These are phyloP conservation scores for Pampus argenteus DNA, from an alignment of 2,797 vertebrate species.

Conservation along the genomic window DNA sequence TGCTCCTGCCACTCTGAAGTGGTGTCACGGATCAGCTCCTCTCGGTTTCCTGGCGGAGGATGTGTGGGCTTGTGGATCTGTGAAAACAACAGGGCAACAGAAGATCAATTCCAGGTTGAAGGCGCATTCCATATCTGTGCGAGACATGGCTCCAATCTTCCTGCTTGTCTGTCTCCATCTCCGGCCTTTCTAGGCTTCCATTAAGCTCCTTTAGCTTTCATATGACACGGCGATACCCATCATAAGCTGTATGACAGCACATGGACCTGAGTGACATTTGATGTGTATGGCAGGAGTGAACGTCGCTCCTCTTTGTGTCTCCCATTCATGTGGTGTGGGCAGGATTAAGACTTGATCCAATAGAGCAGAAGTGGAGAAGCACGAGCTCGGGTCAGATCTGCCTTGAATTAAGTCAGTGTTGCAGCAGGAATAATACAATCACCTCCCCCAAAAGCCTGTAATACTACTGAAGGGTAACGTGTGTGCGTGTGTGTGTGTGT, in stretches of 20 bases:
- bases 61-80: slow-evolving; percentile 63
- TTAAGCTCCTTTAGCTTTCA: slow-evolving; percentile 72
- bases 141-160: slow-evolving; percentile 70
- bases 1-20: slow-evolving; percentile 52
- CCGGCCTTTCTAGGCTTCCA: slow-evolving; percentile 57
- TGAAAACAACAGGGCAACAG: slow-evolving; percentile 62
- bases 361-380: slow-evolving; percentile 65
- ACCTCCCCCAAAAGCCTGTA: slow-evolving; percentile 69
- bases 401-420: slow-evolving; percentile 82
- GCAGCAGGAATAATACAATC: slow-evolving; percentile 80
- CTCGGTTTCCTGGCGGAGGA: slow-evolving; percentile 60
- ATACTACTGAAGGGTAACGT: slow-evolving; percentile 61
- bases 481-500: slow-evolving; percentile 40
- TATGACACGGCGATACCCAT: slow-evolving; percentile 64
- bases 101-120: slow-evolving; percentile 77
- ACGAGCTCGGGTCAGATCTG: slow-evolving; percentile 77
- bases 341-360: slow-evolving; percentile 81
- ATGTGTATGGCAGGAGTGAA: slow-evolving; percentile 69
- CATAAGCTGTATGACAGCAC: slow-evolving; percentile 69
- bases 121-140: slow-evolving; percentile 22
- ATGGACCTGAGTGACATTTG: slow-evolving; percentile 79
- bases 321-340: slow-evolving; percentile 79
- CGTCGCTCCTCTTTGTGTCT: slow-evolving; percentile 69
- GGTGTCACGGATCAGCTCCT: slow-evolving; percentile 54
- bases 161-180: slow-evolving; percentile 68